These are phyloP conservation scores for Perizoma affinitatum DNA, from an alignment of 2,888 invertebrate genomes.

Conservation along the genomic window DNA sequence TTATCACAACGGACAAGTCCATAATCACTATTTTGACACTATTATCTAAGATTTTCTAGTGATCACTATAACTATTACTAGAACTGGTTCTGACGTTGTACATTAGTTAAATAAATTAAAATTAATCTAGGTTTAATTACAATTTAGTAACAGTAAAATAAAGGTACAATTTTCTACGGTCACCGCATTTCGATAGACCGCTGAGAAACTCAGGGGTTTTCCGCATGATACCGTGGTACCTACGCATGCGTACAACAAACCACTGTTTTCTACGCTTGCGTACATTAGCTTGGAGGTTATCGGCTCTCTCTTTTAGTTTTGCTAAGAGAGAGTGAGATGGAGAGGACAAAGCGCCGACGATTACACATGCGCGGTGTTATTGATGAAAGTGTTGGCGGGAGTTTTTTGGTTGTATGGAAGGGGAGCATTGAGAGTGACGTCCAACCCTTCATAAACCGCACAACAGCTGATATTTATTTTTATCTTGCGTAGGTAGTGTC, in stretches of 20 bases:
- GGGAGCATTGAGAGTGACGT: neutral
- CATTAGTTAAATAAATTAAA: conserved; percentile 20
- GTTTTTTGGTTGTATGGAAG: conserved; percentile 26
- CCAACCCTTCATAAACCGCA: no score
- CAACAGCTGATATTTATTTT: conserved; percentile 21
- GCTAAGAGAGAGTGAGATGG: conserved; percentile 51
- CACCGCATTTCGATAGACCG: conserved; percentile 48
- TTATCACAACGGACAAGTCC: conserved; percentile 27
- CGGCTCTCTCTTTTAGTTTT: conserved; percentile 51
- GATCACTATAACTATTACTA: conserved; percentile 11
- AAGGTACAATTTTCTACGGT: conserved; percentile 45
- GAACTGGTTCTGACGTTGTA: conserved; percentile 15
- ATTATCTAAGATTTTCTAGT: conserved; percentile 13
- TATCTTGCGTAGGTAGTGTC: neutral
- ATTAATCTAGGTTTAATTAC: conserved; percentile 28
- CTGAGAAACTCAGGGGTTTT: conserved; percentile 33
- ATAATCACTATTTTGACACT: conserved; percentile 19
- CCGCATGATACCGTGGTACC: conserved; percentile 41
- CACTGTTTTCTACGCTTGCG: conserved; percentile 65
- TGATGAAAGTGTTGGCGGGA: conserved; percentile 77
- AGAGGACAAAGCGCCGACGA: conserved; percentile 41
- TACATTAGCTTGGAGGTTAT: conserved; percentile 62
- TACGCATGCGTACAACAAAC: conserved; percentile 67
- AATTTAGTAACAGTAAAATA: conserved; percentile 38
- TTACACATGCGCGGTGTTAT: conserved; percentile 78